Conservation (phyloP, 2,113 vertebrate genomes). For the Ancistrus triradiatus region DNA sequence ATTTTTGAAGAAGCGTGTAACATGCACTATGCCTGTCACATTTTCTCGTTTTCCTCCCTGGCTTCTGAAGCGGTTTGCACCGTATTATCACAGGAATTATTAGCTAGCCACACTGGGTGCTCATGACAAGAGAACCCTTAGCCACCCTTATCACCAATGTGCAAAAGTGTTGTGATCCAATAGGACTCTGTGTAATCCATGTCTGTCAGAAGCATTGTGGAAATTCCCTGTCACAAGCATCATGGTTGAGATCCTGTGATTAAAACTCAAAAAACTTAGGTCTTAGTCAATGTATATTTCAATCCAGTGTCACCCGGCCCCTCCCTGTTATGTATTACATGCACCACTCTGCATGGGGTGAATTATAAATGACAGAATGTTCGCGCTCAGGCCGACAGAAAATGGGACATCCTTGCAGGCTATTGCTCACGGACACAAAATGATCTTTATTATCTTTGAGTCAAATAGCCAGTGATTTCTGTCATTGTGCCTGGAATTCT, state of each 20-base stretch:
- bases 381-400: too few species aligned
- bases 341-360: conserved; percentile 26
- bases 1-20: too few species aligned
- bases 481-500: conserved; percentile 29
- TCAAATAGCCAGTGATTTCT: conserved; percentile 36
- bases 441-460: conserved; percentile 42
- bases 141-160: conserved; percentile 72
- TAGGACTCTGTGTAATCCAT: conserved; percentile 75
- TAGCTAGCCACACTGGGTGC: conserved; percentile 69
- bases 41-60: conserved; percentile 44
- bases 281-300: background rate
- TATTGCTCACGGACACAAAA: conserved; percentile 29
- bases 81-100: conserved; percentile 73
- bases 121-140: conserved; percentile 73
- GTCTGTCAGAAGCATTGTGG: conserved; percentile 84
- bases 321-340: conserved; percentile 1
- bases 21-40: background rate
- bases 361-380: conserved; percentile 44
- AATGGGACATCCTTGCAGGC: too few species aligned
- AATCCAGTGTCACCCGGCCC: background rate
- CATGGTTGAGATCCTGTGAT: conserved; percentile 79
- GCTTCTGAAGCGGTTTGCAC: conserved; percentile 53
- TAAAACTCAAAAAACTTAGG: too few species aligned
- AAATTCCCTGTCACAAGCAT: conserved; percentile 87
- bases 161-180: conserved; percentile 72